Evolutionary conservation across 2,113 vertebrate species (phyloP), one percentile per base, ranked within the genome.

Genomic region (Cavia aperea): DNA sequence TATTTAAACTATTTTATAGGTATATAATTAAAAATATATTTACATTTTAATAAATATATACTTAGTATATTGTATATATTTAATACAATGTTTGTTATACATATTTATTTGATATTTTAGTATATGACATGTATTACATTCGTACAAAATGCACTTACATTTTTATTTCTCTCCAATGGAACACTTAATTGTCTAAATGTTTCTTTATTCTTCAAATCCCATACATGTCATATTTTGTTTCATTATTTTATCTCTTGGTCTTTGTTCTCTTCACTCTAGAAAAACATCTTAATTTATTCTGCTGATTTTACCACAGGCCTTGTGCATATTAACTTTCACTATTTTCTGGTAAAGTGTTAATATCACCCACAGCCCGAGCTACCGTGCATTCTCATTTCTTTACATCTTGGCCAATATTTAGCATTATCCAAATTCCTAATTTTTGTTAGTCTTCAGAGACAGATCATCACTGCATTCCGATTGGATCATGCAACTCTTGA

Each of bases 141-240:
- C 84, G n/a, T 56, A 63, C n/a, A 63, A 77, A 31, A 63, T 43
- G 29, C 11, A 15, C 24, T 26, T 88, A 56, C 62, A 77, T 82
- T 82, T 92, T 92, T 83, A n/a, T 79, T 77, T 31, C 63, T 94
- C 14, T 89, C n/a, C 36, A 65, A 39, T 81, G n/a, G 81, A 81
- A 81, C 24, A 66, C 51, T 36, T 83, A 33, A 58, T 66, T 43
- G 62, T 54, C 56, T 65, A 5, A 2, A 46, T 82, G 49, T 79
- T 82, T 89, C 72, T 81, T 77, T 31, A 72, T 54, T 93, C 1
- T 68, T 49, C 14, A 86, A 79, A 86, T 92, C 24, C 23, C 26
- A 0, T 56, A 91, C 10, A 29, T 49, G 21, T 66, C 31, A 26
- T n/a, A 65, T 58, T 91, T 94, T 82, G 85, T 95, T 70, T 49